Conservation (phyloP, 2,888 invertebrate species). For the Thysanoteuthis rhombus region DNA sequence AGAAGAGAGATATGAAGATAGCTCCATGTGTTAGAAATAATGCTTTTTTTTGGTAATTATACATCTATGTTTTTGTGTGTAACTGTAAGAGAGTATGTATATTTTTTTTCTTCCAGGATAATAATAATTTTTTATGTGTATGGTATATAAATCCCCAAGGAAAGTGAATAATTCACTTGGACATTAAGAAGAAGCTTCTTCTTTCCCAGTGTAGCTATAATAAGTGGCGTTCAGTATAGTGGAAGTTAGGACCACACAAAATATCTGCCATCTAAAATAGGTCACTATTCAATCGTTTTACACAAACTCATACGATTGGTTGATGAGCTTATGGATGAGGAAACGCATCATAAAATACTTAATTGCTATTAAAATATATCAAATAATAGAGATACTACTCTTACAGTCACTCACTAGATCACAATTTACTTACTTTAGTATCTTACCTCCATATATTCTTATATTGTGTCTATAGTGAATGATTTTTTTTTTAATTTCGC, state of each 20-base stretch:
- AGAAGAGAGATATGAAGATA: too few species aligned
- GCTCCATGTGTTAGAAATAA: neutral
- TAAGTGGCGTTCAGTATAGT: neutral
- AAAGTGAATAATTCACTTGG: neutral
- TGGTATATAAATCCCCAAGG: neutral
- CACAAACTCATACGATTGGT: conserved; percentile 31
- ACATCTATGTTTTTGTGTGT: neutral
- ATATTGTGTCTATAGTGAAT: neutral
- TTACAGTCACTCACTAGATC: neutral
- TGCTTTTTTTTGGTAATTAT: neutral
- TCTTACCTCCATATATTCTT: neutral
- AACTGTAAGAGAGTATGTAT: neutral
- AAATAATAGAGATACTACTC: conserved; percentile 15
- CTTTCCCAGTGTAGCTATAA: neutral
- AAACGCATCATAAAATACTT: conserved; percentile 27
- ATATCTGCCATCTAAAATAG: conserved; percentile 31
- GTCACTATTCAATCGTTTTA: conserved; percentile 31
- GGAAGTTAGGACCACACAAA: neutral
- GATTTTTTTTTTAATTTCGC: too few species aligned
- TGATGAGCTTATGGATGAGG: conserved; percentile 26
- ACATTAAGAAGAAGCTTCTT: neutral
- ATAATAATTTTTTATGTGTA: conserved; percentile 15
- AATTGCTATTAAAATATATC: conserved; percentile 30
- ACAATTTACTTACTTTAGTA: neutral
- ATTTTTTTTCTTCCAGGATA: neutral